phyloP scores from a whole-genome alignment of 1,140 invertebrate genomes.

The Euwallacea fornicatus region DNA sequence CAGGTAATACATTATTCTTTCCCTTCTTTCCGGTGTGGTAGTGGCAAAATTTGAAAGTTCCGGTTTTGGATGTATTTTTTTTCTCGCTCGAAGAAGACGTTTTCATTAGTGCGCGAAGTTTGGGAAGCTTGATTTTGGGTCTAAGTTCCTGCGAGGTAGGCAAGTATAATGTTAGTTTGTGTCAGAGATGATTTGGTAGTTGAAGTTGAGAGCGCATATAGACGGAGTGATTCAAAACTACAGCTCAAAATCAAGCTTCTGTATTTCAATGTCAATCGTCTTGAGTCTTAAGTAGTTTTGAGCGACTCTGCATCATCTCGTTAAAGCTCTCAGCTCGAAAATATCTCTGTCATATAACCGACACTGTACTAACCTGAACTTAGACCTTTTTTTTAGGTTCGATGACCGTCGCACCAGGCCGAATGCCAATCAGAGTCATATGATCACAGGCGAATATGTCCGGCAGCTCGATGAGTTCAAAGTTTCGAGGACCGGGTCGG shows the following conservation, averaged over 20 bases:
- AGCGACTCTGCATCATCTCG: no score
- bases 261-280: neutral
- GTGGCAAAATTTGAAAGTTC: neutral
- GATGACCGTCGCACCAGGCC: constrained; percentile 10
- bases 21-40: constrained; percentile 3
- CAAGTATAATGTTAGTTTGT: constrained; percentile 33
- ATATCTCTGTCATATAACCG: constrained; percentile 23
- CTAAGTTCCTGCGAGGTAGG: constrained; percentile 23
- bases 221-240: neutral
- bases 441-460: constrained; percentile 21
- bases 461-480: constrained; percentile 54
- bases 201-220: constrained; percentile 11
- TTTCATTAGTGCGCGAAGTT: neutral
- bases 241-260: constrained; percentile 33
- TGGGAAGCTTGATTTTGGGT: constrained; percentile 36
- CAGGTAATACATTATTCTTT: constrained; percentile 28
- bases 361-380: constrained; percentile 38
- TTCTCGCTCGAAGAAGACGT: neutral
- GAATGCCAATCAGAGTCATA: constrained; percentile 1
- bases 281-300: no score
- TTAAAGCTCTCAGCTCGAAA: neutral
- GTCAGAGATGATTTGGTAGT: constrained; percentile 9
- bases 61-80: constrained; percentile 4
- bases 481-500: constrained; percentile 67
- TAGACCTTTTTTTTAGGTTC: constrained; percentile 37